Evolutionary conservation across 2,888 invertebrate species (phyloP).

Genomic region (Candidula unifasciata): DNA sequence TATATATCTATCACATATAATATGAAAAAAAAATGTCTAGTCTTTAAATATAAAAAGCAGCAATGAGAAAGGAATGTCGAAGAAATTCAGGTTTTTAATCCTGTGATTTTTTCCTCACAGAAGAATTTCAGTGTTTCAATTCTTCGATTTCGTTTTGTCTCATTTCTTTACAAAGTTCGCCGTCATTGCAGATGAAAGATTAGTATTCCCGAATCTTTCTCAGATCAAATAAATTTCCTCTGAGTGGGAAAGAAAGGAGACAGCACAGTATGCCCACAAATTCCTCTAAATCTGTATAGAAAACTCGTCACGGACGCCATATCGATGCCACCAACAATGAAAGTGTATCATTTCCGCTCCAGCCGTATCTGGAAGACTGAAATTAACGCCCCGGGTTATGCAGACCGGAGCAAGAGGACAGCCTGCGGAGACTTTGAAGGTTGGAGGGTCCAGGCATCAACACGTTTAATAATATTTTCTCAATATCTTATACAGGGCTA

Average conservation of each 20-base stretch:
- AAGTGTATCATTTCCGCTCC: slow-evolving; percentile 40
- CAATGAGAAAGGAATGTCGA: too few species aligned
- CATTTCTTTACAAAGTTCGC: not conserved
- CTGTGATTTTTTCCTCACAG: too few species aligned
- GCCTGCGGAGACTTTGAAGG: slow-evolving; percentile 32
- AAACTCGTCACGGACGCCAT: slow-evolving; percentile 11
- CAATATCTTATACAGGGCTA: slow-evolving; percentile 46
- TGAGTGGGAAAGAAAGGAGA: not conserved
- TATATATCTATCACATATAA: too few species aligned
- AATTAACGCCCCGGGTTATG: slow-evolving; percentile 47
- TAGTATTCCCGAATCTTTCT: not conserved
- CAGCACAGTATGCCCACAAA: not conserved
- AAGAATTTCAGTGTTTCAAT: too few species aligned
- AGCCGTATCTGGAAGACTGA: slow-evolving; percentile 31
- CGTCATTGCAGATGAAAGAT: not conserved
- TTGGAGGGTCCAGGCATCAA: slow-evolving; percentile 11
- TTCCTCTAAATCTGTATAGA: slow-evolving; percentile 10
- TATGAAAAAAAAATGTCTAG: too few species aligned
- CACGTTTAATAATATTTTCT: slow-evolving; percentile 52
- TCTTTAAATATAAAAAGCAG: too few species aligned
- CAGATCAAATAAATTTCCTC: not conserved
- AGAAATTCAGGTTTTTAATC: too few species aligned
- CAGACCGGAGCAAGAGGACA: slow-evolving; percentile 26
- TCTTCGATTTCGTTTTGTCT: not conserved
- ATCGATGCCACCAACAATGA: slow-evolving; percentile 37